phyloP scores from a whole-genome alignment of 2,888 invertebrate genomes.

The Fragum whitleyi region DNA sequence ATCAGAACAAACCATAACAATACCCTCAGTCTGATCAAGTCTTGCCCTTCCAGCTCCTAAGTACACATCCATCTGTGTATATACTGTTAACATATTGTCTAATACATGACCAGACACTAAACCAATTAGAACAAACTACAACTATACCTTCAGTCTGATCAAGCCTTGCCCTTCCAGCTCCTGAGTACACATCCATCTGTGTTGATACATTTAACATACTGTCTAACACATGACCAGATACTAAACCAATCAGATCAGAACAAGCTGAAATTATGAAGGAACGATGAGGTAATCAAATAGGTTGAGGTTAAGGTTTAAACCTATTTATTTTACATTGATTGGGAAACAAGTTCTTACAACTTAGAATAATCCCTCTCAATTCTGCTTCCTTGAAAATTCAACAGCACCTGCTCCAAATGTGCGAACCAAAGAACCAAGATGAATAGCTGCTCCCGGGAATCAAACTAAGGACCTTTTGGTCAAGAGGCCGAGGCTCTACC shows the following conservation, averaged over 20 bases:
- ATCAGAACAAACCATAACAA: no score
- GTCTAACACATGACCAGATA: constrained; percentile 72
- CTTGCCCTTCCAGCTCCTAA: constrained; percentile 68
- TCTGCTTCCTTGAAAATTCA: no score
- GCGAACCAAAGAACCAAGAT: no score
- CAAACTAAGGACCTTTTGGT: no score
- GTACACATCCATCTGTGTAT: constrained; percentile 62
- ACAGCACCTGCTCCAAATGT: no score
- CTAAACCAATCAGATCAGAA: constrained; percentile 68
- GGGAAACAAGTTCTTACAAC: no score
- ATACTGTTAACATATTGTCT: constrained; percentile 71
- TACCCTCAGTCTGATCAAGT: no score
- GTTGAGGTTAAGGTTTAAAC: no score
- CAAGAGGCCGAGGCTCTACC: no score
- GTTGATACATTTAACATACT: constrained; percentile 71
- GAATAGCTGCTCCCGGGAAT: no score
- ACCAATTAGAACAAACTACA: constrained; percentile 64
- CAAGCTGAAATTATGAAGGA: constrained; percentile 67
- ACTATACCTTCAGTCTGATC: constrained; percentile 63
- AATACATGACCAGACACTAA: constrained; percentile 71
- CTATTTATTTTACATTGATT: no score
- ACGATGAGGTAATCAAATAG: neutral
- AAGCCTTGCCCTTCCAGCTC: constrained; percentile 68
- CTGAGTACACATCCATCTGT: constrained; percentile 58
- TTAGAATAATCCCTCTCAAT: no score